These are phyloP conservation scores for Cerastoderma edule DNA, from an alignment of 2,888 invertebrate genomes.

Conservation along the genomic window DNA sequence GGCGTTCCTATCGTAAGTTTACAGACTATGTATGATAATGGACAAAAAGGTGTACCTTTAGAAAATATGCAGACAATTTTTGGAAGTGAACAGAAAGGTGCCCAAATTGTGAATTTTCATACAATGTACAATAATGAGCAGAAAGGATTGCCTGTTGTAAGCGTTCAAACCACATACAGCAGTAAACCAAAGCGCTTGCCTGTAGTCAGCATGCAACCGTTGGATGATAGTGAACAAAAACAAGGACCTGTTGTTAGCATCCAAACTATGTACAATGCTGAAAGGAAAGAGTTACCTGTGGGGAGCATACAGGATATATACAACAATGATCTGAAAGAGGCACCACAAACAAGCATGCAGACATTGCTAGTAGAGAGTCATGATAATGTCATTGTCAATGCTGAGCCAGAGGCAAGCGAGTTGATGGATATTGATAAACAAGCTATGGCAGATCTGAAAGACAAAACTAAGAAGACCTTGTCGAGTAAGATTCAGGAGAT, in stretches of 20 bases:
- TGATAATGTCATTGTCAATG: not conserved
- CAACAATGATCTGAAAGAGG: not conserved
- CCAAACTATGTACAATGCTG: not conserved
- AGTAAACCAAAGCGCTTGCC: not conserved
- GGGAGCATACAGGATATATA: not conserved
- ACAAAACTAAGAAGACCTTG: conserved; percentile 54
- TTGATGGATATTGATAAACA: conserved; percentile 1
- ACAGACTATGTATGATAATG: not conserved
- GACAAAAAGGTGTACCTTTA: not conserved
- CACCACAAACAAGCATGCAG: conserved; percentile 1
- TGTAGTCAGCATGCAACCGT: not conserved
- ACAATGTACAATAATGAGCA: not conserved
- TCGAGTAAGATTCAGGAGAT: conserved; percentile 57
- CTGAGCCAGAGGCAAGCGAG: not conserved
- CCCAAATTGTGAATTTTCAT: too few relatives aligned
- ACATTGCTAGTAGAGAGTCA: not conserved
- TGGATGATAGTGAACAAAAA: too few relatives aligned
- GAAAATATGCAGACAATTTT: too few relatives aligned
- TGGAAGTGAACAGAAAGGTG: too few relatives aligned
- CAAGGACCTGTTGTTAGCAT: too few relatives aligned
- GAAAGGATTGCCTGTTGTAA: too few relatives aligned
- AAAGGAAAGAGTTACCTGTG: too few relatives aligned
- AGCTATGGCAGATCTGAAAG: conserved; percentile 22
- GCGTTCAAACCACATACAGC: not conserved
- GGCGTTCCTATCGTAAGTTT: too few relatives aligned